A percentile compares a stretch with the other conserved stretches of the same genome.
These are phyloP conservation scores for Octopus bimaculoides DNA, from an alignment of 1,140 invertebrate genomes.

Conservation along the genomic window DNA sequence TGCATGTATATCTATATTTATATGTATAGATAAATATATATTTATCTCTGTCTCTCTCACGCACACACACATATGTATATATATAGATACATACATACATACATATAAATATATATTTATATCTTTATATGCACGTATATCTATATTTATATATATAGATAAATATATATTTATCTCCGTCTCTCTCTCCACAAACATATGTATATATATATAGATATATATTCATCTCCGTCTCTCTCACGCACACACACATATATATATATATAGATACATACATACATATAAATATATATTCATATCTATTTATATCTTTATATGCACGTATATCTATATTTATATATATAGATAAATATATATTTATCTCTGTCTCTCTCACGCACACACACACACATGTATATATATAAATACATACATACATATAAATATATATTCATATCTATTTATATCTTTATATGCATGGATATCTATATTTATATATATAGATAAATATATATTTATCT, in stretches of 20 bases:
- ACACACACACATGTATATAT: neutral
- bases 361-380: neutral
- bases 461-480: neutral
- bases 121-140: neutral
- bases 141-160: neutral
- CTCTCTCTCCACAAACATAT: neutral
- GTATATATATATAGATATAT: neutral
- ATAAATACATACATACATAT: neutral
- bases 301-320: neutral
- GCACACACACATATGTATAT: neutral
- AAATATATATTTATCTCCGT: neutral
- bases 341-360: neutral
- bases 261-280: neutral
- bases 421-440: neutral
- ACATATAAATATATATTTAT: neutral
- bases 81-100: neutral
- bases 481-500: neutral
- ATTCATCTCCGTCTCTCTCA: neutral
- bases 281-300: neutral
- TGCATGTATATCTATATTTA: neutral
- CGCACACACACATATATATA: neutral
- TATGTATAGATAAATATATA: neutral
- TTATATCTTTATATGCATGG: neutral
- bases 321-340: neutral
- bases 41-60: too few species aligned